These are phyloP conservation scores for Buteo buteo DNA, from an alignment of 2,113 vertebrate species.

Conservation along the genomic window DNA sequence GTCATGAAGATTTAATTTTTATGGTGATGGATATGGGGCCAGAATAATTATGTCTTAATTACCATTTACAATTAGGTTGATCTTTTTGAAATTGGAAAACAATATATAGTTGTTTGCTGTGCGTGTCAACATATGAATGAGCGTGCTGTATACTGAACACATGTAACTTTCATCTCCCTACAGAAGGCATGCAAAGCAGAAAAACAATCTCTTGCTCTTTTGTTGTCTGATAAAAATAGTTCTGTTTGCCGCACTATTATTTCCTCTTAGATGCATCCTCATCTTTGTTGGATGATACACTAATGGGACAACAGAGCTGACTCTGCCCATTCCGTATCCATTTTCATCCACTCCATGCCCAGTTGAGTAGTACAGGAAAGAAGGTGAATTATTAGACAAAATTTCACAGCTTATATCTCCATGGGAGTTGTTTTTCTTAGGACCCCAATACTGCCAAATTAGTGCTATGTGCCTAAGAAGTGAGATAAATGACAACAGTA, in stretches of 20 bases:
- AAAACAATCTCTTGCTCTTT: not conserved
- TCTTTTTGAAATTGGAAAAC: not conserved
- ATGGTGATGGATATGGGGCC: not conserved
- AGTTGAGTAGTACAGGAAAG: not conserved
- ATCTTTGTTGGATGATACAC: not conserved
- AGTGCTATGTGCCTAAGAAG: not conserved
- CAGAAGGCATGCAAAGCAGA: not conserved
- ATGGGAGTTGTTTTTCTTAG: not conserved
- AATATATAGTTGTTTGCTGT: not conserved
- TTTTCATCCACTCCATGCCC: not conserved
- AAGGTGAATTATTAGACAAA: not conserved
- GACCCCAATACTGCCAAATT: not conserved
- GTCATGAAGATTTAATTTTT: not conserved
- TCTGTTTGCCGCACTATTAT: not conserved
- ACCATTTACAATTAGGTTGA: not conserved
- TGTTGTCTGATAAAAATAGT: accelerated
- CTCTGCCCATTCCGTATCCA: not conserved
- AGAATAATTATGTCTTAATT: not conserved
- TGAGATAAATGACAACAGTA: not conserved
- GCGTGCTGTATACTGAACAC: not conserved
- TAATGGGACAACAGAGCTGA: not conserved
- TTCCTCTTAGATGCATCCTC: not conserved
- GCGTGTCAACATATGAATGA: not conserved
- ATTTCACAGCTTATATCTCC: not conserved
- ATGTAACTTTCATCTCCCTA: not conserved